A percentile compares a stretch with the other conserved stretches of the same genome.
These are phyloP conservation scores for Oreonectes daqikongensis DNA, from an alignment of 2,797 vertebrate genomes.

Conservation along the genomic window DNA sequence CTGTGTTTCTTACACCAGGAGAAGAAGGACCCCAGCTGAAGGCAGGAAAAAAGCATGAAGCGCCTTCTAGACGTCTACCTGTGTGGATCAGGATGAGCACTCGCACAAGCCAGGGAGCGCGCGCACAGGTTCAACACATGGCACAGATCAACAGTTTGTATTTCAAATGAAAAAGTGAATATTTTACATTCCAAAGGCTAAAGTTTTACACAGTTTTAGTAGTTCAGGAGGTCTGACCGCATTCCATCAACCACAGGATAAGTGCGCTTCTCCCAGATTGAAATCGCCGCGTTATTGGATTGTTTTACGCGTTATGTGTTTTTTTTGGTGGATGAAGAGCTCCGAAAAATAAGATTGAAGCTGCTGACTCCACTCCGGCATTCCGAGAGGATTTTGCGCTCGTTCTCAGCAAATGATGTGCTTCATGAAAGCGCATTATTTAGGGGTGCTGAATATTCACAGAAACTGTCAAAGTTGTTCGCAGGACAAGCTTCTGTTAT, in stretches of 20 bases:
- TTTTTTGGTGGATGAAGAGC: constrained; percentile 42
- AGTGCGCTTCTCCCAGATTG: constrained; percentile 49
- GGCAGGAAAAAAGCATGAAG: constrained; percentile 39
- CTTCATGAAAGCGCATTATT: constrained; percentile 43
- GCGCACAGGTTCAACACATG: constrained; percentile 30
- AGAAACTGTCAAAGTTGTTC: neutral
- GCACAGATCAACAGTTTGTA: neutral
- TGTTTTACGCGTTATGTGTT: constrained; percentile 51
- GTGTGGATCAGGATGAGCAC: constrained; percentile 53
- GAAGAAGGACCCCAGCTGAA: constrained; percentile 62
- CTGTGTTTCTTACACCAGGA: constrained; percentile 61
- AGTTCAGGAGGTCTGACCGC: constrained; percentile 40
- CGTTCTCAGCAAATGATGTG: constrained; percentile 48
- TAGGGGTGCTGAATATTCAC: constrained; percentile 50
- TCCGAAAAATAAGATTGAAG: constrained; percentile 65
- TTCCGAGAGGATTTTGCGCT: constrained; percentile 60
- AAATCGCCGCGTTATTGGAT: constrained; percentile 60
- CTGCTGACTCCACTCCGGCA: constrained; percentile 65
- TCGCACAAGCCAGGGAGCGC: neutral
- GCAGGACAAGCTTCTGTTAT: constrained; percentile 7
- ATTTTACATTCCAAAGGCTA: constrained; percentile 26
- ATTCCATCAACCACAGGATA: constrained; percentile 52
- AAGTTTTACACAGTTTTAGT: constrained; percentile 35
- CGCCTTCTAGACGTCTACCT: constrained; percentile 68
- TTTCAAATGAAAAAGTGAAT: neutral